These are phyloP conservation scores for Sminthurides bifidus DNA, from an alignment of 1,140 invertebrate species.

Conservation along the genomic window DNA sequence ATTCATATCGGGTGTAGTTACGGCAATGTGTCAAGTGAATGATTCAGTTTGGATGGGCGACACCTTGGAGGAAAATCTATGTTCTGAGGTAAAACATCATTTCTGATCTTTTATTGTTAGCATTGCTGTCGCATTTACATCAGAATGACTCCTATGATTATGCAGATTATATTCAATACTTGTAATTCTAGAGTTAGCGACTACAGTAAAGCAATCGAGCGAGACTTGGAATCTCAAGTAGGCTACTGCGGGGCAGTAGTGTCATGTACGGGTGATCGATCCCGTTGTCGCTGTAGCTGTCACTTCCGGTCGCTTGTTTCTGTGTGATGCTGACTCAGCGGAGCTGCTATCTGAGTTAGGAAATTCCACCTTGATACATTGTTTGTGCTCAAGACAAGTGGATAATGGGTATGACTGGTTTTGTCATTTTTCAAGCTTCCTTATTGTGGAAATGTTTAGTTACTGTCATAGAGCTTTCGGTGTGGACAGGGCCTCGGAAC, in stretches of 20 bases:
- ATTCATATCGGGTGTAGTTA: constrained; percentile 54
- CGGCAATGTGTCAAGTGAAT: constrained; percentile 47
- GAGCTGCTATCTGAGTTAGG: constrained; percentile 19
- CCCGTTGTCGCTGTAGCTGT: constrained; percentile 22
- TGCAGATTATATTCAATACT: constrained; percentile 8
- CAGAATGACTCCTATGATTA: background rate
- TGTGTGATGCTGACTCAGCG: constrained; percentile 18
- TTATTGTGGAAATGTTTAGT: too few species aligned
- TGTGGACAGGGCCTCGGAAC: too few species aligned
- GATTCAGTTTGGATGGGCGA: constrained; percentile 75
- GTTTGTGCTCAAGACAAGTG: constrained; percentile 11
- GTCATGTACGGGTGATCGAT: constrained; percentile 13
- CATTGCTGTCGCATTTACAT: background rate
- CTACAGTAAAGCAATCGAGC: constrained; percentile 18
- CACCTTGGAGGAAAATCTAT: constrained; percentile 60
- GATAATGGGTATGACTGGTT: constrained; percentile 13
- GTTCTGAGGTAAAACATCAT: constrained; percentile 42
- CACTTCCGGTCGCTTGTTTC: constrained; percentile 23
- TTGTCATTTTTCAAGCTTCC: background rate
- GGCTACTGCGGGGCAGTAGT: constrained; percentile 26
- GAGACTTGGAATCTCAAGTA: constrained; percentile 24
- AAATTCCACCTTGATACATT: constrained; percentile 24
- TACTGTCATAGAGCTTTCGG: too few species aligned
- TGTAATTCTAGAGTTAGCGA: constrained; percentile 17
- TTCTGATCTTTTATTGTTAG: constrained; percentile 15